Conservation (phyloP, 2,888 invertebrate species). For the Ectemnius continuus region DNA sequence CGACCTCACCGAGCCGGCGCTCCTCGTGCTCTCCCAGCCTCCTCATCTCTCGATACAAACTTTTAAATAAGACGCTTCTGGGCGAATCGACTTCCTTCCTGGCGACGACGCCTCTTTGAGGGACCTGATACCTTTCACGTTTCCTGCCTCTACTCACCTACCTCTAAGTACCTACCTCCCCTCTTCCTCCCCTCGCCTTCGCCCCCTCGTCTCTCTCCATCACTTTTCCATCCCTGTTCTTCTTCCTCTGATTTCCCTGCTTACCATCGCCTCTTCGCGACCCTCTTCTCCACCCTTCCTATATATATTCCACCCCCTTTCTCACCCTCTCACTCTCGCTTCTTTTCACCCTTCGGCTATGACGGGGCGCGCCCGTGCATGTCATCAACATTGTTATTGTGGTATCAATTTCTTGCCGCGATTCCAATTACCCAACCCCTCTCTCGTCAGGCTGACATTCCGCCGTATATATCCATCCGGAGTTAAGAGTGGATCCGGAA, state of each 20-base stretch:
- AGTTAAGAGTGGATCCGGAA: constrained; percentile 36
- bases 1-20: no score
- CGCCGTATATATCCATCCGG: constrained; percentile 19
- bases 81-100: constrained; percentile 70
- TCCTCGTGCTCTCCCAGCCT: constrained; percentile 16
- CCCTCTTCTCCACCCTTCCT: constrained; percentile 4
- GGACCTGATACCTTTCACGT: constrained; percentile 48
- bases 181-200: background rate
- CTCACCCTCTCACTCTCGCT: constrained; percentile 1
- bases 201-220: constrained; percentile 15
- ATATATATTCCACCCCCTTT: constrained; percentile 17
- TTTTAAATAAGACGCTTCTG: constrained; percentile 75
- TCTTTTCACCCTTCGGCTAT: constrained; percentile 17
- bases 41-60: constrained; percentile 69
- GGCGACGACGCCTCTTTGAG: constrained; percentile 63
- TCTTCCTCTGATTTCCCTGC: constrained; percentile 18
- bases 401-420: constrained; percentile 64
- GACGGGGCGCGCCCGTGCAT: constrained; percentile 51
- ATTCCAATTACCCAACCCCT: constrained; percentile 62
- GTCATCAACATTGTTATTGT: constrained; percentile 67
- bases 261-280: constrained; percentile 19
- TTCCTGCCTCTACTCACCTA: constrained; percentile 6
- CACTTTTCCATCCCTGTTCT: background rate
- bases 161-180: constrained; percentile 12
- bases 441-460: constrained; percentile 37